These are phyloP conservation scores for Megaceryle maxima DNA, from an alignment of 2,113 vertebrate genomes.

Conservation along the genomic window DNA sequence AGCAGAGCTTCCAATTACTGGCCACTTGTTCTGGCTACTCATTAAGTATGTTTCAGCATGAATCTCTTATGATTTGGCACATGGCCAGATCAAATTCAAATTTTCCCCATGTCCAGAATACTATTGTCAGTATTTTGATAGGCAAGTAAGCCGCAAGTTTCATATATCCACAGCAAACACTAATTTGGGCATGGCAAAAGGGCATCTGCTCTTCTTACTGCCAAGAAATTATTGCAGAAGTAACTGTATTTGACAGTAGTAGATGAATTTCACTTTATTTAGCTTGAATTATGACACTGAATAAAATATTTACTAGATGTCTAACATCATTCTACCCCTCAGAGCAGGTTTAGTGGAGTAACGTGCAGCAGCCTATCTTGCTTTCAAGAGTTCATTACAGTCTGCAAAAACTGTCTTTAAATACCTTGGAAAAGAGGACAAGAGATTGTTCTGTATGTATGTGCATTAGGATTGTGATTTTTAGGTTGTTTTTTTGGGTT, in stretches of 20 bases:
- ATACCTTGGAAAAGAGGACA: not conserved
- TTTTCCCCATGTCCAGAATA: not conserved
- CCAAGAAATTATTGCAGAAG: not conserved
- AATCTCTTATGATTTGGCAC: not conserved
- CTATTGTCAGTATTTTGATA: not conserved
- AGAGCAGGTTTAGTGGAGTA: not conserved
- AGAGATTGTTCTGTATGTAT: not conserved
- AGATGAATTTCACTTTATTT: slow-evolving; percentile 20
- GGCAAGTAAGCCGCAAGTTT: not conserved
- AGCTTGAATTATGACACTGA: not conserved
- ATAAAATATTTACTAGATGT: slow-evolving; percentile 14
- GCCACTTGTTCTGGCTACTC: slow-evolving; percentile 10
- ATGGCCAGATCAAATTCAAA: not conserved
- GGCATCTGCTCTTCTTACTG: slow-evolving; percentile 7
- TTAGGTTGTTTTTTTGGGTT: not conserved
- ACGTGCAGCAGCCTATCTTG: not conserved
- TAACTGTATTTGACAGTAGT: not conserved
- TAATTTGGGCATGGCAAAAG: slow-evolving; percentile 14
- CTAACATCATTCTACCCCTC: not conserved
- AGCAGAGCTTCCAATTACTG: slow-evolving; percentile 34
- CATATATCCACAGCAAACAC: not conserved
- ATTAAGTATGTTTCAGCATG: slow-evolving; percentile 25
- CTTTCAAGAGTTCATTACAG: not conserved
- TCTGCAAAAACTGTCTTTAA: not conserved
- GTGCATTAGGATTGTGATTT: not conserved